Evolutionary conservation across 2,797 vertebrate species (phyloP).

Genomic region (Nyctalus aviator): DNA sequence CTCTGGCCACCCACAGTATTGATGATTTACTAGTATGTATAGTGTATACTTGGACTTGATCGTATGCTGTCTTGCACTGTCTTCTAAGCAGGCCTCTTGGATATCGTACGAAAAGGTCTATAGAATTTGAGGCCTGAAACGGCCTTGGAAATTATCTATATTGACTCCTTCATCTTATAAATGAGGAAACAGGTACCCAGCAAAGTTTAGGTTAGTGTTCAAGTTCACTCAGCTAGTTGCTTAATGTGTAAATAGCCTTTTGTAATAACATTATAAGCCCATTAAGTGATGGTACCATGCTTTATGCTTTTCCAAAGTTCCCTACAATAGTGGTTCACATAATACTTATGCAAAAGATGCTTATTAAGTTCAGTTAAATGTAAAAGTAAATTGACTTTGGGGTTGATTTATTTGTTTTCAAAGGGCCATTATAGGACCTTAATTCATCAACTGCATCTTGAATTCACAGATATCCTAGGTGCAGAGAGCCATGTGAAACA

Average conservation of each 20-base stretch:
- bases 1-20: not conserved
- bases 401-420: slow-evolving; percentile 23
- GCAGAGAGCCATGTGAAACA: not conserved
- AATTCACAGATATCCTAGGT: slow-evolving; percentile 17
- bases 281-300: not conserved
- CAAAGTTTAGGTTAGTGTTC: not conserved
- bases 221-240: not conserved
- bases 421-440: not conserved
- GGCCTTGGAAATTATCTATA: not conserved
- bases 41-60: not conserved
- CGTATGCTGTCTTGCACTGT: fast-evolving
- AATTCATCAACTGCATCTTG: slow-evolving; percentile 22
- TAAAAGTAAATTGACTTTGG: slow-evolving; percentile 31
- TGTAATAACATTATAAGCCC: not conserved
- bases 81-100: not conserved
- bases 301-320: not conserved
- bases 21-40: not conserved
- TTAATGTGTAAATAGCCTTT: not conserved
- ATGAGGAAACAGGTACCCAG: slow-evolving; percentile 15
- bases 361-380: slow-evolving; percentile 51
- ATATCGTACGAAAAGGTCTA: not conserved
- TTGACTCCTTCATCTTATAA: slow-evolving; percentile 24
- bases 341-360: slow-evolving; percentile 4
- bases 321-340: not conserved
- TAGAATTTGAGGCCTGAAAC: not conserved